Evolutionary conservation across 2,888 invertebrate species (phyloP), one percentile per base, ranked within the genome.

Genomic region (Xanthorhoe designata): DNA sequence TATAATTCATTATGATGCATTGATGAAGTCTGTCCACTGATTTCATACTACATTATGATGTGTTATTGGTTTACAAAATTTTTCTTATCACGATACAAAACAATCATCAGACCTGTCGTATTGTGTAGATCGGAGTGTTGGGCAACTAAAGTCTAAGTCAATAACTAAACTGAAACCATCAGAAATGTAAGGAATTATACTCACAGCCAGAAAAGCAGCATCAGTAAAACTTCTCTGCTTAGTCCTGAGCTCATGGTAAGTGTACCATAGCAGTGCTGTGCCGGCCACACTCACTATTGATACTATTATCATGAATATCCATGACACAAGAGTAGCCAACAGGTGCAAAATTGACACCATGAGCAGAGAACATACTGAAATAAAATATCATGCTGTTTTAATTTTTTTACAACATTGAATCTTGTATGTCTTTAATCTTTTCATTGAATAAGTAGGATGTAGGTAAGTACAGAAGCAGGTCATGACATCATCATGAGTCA

Each of bases 241-340:
- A 67, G 94, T 94, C 76, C 95, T 96, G 45, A 98, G 95, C 77
- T 96, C 96, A 77, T 95, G 95, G 81, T 98, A 98, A 0, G 97
- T 97, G 94, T 97, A 97, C 99, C 99, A 99, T 17, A 98, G 88
- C 38, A 97, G 94, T 13, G 89, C 95, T 18, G 98, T 97, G 1
- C 97, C 96, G 49, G 95, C 96, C 64, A 97, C 91, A 82, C 97
- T 96, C 49, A 96, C 96, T 58, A 98, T 84, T 38, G 96, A 95
- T 10, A 98, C 97, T 57, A 97, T 90, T 63, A 96, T 94, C 95
- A 98, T 97, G 75, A 98, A 97, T 71, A 98, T 95, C 96, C 97
- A 98, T 3, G 98, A 97, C 5, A 98, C 97, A 57, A 98, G 85
- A 66, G 95, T 95, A 0, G 98, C 97, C 75, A 98, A 84, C 84